A percentile compares a stretch with the other conserved stretches of the same genome.
These are phyloP conservation scores for Anas capensis DNA, from an alignment of 2,797 vertebrate genomes.

Conservation along the genomic window DNA sequence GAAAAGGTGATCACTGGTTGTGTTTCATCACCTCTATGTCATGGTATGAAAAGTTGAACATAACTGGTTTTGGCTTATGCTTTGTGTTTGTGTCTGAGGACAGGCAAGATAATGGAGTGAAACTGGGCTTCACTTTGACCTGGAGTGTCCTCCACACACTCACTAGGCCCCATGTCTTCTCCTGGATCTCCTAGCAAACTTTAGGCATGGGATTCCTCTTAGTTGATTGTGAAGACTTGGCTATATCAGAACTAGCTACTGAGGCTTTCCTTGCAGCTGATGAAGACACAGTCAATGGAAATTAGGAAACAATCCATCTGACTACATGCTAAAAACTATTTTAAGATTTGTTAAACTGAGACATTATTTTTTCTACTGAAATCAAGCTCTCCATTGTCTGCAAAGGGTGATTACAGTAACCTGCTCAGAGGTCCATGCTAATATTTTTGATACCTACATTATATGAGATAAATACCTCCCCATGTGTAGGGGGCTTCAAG, in stretches of 20 bases:
- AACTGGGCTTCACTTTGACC: background rate
- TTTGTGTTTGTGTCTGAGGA: background rate
- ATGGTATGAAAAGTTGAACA: background rate
- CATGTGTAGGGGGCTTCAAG: background rate
- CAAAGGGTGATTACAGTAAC: background rate
- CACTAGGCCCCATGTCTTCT: background rate
- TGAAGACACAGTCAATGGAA: background rate
- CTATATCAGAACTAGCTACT: background rate
- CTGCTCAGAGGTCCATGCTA: background rate
- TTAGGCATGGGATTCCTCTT: background rate
- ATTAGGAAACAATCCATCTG: background rate
- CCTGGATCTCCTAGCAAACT: background rate
- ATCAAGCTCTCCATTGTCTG: rapidly evolving
- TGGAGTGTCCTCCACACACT: rapidly evolving
- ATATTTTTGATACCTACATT: background rate
- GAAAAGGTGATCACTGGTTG: background rate
- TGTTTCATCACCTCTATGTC: background rate
- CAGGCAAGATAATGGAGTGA: background rate
- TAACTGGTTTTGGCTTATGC: background rate
- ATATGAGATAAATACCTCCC: background rate
- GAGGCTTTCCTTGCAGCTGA: background rate
- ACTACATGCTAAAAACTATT: background rate
- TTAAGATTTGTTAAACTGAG: background rate
- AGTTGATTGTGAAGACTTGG: background rate
- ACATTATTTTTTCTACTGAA: background rate